phyloP scores from a whole-genome alignment of 2,797 vertebrate genomes.

The Brotula barbata region DNA sequence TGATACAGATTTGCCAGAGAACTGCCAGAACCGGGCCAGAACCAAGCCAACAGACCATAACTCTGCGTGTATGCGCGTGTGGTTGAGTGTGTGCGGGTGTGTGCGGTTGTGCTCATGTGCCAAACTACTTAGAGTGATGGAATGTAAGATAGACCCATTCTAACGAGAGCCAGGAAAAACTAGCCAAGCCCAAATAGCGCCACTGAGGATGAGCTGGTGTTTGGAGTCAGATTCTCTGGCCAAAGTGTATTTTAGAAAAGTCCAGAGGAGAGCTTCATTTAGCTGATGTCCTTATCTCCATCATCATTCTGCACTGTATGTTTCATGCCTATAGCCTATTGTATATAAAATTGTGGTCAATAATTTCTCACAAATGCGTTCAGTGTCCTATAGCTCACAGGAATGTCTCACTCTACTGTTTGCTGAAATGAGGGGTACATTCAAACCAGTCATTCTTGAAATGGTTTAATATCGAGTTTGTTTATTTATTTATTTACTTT shows the following conservation, averaged over 20 bases:
- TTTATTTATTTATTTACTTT: no score
- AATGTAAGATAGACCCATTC: conserved; percentile 43
- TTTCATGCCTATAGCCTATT: no score
- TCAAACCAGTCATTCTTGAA: neutral
- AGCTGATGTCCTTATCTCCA: conserved; percentile 20
- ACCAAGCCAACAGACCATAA: neutral
- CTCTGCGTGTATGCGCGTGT: conserved; percentile 6
- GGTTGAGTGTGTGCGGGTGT: conserved; percentile 26
- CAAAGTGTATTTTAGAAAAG: conserved; percentile 13
- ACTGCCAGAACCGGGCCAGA: conserved; percentile 34
- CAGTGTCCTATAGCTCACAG: neutral
- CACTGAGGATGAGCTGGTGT: conserved; percentile 26
- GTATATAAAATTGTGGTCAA: no score
- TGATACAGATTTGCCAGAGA: conserved; percentile 50
- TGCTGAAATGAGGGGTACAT: conserved; percentile 7
- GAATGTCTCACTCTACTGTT: neutral
- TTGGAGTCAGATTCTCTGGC: conserved; percentile 22
- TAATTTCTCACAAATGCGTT: conserved; percentile 14
- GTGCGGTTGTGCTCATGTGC: conserved; percentile 14
- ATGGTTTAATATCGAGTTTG: no score
- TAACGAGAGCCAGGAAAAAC: conserved; percentile 29
- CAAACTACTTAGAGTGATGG: conserved; percentile 56
- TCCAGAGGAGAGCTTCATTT: conserved; percentile 26
- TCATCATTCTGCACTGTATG: conserved; percentile 9
- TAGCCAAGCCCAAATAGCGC: conserved; percentile 22